Conservation (phyloP, 2,888 invertebrate genomes). For the Anodontia alba region DNA sequence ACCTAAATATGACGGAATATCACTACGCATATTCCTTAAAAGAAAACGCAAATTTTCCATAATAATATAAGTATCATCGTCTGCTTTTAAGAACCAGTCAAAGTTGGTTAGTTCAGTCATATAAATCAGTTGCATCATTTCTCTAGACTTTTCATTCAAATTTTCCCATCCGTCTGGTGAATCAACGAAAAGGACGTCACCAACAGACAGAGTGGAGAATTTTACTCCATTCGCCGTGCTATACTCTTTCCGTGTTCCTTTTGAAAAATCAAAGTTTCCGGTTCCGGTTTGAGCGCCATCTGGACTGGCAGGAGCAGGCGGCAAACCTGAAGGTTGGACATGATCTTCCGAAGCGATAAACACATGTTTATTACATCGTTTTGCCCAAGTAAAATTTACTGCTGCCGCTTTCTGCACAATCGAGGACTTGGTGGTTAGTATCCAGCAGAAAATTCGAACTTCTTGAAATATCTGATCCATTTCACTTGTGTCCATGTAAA, state of each 20-base stretch:
- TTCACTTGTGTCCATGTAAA: conserved; percentile 47
- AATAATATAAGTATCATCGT: conserved; percentile 59
- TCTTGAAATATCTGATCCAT: conserved; percentile 41
- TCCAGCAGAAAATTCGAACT: conserved; percentile 55
- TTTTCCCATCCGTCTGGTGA: conserved; percentile 60
- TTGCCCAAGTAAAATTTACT: conserved; percentile 59
- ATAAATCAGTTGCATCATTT: conserved; percentile 50
- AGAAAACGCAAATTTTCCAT: conserved; percentile 57
- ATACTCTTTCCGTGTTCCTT: conserved; percentile 41
- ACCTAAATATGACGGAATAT: conserved; percentile 46
- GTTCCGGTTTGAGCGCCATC: conserved; percentile 7
- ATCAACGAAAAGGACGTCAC: conserved; percentile 55
- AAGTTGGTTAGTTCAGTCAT: conserved; percentile 48
- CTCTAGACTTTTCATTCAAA: conserved; percentile 52
- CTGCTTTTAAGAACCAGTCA: conserved; percentile 64
- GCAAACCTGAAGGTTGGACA: background rate
- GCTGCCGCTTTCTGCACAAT: conserved; percentile 55
- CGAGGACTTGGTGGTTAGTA: conserved; percentile 52
- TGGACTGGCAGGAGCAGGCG: conserved; percentile 21
- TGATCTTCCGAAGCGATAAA: conserved; percentile 54
- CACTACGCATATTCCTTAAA: conserved; percentile 34
- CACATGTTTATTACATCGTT: conserved; percentile 60
- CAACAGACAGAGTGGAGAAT: conserved; percentile 50
- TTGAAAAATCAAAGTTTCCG: conserved; percentile 35
- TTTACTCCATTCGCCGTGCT: conserved; percentile 42